These are phyloP conservation scores for Sebastes flavidus DNA, from an alignment of 2,797 vertebrate species.

Conservation along the genomic window DNA sequence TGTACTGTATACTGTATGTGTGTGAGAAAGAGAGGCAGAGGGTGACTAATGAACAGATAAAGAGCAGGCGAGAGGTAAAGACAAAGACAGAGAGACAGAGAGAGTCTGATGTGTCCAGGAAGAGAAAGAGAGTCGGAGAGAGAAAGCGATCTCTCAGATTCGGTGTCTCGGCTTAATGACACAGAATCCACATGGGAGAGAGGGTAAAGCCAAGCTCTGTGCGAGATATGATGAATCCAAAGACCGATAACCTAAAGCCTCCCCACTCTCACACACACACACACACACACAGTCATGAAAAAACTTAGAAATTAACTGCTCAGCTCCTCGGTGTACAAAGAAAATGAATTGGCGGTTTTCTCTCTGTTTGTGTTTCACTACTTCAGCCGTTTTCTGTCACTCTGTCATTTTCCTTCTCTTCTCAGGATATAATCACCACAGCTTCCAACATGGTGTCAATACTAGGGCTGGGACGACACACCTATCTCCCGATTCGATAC, in stretches of 20 bases:
- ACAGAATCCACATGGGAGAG: conserved; percentile 66
- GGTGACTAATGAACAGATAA: conserved; percentile 42
- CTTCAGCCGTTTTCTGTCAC: conserved; percentile 22
- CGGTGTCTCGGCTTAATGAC: conserved; percentile 75
- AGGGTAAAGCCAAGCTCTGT: conserved; percentile 44
- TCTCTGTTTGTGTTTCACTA: conserved; percentile 6
- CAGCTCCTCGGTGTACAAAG: conserved; percentile 27
- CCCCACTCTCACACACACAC: neutral
- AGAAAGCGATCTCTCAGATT: conserved; percentile 61
- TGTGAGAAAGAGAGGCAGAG: neutral
- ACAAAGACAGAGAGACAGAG: conserved; percentile 22
- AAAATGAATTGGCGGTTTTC: conserved; percentile 17
- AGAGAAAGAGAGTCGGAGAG: conserved; percentile 29
- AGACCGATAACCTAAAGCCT: conserved; percentile 64
- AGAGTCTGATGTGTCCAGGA: conserved; percentile 16
- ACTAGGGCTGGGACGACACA: neutral
- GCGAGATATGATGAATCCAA: conserved; percentile 68
- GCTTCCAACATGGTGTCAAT: conserved; percentile 45
- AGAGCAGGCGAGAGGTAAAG: conserved; percentile 38
- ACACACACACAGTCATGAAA: conserved; percentile 18
- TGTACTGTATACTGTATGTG: neutral
- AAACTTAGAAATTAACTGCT: conserved; percentile 49
- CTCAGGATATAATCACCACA: conserved; percentile 11
- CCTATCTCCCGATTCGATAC: too few relatives aligned
- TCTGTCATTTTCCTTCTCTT: neutral